These are phyloP conservation scores for Aramus guarauna DNA, from an alignment of 2,113 vertebrate species.

Conservation along the genomic window DNA sequence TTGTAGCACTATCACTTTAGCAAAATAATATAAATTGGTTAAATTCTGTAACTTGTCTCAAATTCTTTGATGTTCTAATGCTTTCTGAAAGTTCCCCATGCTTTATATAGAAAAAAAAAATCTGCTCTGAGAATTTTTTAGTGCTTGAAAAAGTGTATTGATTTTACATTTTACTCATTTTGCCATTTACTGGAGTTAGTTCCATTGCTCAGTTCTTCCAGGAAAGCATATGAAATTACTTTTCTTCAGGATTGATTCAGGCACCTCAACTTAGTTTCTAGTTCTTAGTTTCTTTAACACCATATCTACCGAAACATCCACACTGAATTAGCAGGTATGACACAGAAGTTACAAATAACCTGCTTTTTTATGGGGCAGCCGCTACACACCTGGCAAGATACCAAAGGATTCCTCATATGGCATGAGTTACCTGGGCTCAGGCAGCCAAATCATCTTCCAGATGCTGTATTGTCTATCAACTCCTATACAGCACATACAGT, in stretches of 20 bases:
- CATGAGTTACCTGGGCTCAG: not conserved
- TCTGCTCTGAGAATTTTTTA: not conserved
- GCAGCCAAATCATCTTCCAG: not conserved
- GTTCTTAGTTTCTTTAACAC: not conserved
- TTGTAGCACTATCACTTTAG: rapidly evolving
- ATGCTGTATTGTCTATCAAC: not conserved
- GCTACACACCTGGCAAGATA: not conserved
- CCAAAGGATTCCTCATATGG: not conserved
- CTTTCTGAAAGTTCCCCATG: not conserved
- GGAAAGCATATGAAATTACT: not conserved
- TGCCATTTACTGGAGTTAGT: not conserved
- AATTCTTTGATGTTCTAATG: not conserved
- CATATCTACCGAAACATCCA: not conserved
- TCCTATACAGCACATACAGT: not conserved
- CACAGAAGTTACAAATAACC: not conserved
- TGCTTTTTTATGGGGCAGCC: not conserved
- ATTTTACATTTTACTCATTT: not conserved
- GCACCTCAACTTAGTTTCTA: not conserved
- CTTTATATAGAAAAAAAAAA: not conserved
- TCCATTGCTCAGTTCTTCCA: not conserved
- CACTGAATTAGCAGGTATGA: not conserved
- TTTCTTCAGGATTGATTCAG: not conserved
- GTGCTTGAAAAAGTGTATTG: not conserved
- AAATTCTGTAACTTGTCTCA: not conserved
- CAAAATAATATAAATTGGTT: not conserved